These are phyloP conservation scores for Drepana arcuata DNA, from an alignment of 1,140 invertebrate species.

Conservation along the genomic window DNA sequence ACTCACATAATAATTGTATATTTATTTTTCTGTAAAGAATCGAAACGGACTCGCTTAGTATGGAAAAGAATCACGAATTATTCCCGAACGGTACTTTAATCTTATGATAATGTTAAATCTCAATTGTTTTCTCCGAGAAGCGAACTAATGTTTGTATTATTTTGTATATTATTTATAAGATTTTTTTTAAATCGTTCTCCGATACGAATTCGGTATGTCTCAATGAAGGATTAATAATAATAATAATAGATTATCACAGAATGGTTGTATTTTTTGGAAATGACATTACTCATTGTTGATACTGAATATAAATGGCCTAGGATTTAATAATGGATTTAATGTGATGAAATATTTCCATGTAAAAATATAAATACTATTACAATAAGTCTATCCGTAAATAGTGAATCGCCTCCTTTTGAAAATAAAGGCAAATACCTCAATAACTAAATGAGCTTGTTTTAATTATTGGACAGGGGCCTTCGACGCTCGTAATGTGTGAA, in stretches of 20 bases:
- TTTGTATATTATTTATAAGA: constrained; percentile 73
- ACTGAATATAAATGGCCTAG: constrained; percentile 63
- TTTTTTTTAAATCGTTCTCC: constrained; percentile 51
- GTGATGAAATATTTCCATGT: constrained; percentile 70
- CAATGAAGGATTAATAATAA: constrained; percentile 48
- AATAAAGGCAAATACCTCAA: constrained; percentile 64
- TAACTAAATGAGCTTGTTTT: constrained; percentile 51
- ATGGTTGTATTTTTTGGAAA: constrained; percentile 65
- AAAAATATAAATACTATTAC: constrained; percentile 69
- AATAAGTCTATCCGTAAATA: constrained; percentile 66
- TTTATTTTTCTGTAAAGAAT: constrained; percentile 68
- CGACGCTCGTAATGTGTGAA: no score
- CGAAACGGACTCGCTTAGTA: constrained; percentile 35
- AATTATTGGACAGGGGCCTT: constrained; percentile 18
- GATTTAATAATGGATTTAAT: constrained; percentile 58
- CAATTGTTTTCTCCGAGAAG: constrained; percentile 39
- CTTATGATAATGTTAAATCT: constrained; percentile 55
- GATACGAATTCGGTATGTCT: constrained; percentile 30
- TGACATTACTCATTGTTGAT: constrained; percentile 59
- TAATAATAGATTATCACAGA: constrained; percentile 59
- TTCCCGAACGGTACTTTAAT: constrained; percentile 43
- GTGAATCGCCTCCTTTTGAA: constrained; percentile 63
- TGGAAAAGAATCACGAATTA: constrained; percentile 49
- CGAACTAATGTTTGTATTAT: constrained; percentile 68
- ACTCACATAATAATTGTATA: constrained; percentile 57